phyloP scores from a whole-genome alignment of 2,797 vertebrate genomes.

The Xiphophorus birchmanni region DNA sequence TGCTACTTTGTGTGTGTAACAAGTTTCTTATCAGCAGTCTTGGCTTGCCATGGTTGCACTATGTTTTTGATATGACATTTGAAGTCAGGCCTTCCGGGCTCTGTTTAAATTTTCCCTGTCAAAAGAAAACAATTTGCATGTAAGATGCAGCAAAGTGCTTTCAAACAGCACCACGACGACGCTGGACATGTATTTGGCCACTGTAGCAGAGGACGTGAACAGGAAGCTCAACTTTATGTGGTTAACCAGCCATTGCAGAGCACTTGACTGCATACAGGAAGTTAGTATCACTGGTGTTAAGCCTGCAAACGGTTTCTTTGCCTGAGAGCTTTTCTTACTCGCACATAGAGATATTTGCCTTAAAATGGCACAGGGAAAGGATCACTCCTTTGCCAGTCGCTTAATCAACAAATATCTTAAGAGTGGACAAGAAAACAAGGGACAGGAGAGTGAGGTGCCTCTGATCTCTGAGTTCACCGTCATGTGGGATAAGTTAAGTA shows the following conservation, averaged over 20 bases:
- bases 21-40: conserved; percentile 44
- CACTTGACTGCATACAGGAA: conserved; percentile 88
- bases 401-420: conserved; percentile 89
- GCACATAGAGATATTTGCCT: conserved; percentile 19
- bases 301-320: conserved; percentile 59
- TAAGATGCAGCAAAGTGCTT: background rate
- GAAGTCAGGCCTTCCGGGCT: conserved; percentile 1
- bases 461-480: conserved; percentile 85
- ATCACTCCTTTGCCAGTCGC: conserved; percentile 88
- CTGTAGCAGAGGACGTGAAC: conserved; percentile 60
- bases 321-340: conserved; percentile 28
- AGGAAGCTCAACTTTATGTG: conserved; percentile 80
- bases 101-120: conserved; percentile 5
- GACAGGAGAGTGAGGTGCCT: conserved; percentile 83
- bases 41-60: conserved; percentile 18
- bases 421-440: conserved; percentile 83
- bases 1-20: conserved; percentile 29
- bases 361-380: conserved; percentile 89
- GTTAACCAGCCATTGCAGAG: conserved; percentile 73
- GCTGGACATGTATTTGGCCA: conserved; percentile 21
- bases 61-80: conserved; percentile 33
- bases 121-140: conserved; percentile 18
- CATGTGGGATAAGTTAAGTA: conserved; percentile 91
- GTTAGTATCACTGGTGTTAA: conserved; percentile 67
- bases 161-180: conserved; percentile 19